Conservation (phyloP, 1,140 invertebrate species). For the Aethina tumida region DNA sequence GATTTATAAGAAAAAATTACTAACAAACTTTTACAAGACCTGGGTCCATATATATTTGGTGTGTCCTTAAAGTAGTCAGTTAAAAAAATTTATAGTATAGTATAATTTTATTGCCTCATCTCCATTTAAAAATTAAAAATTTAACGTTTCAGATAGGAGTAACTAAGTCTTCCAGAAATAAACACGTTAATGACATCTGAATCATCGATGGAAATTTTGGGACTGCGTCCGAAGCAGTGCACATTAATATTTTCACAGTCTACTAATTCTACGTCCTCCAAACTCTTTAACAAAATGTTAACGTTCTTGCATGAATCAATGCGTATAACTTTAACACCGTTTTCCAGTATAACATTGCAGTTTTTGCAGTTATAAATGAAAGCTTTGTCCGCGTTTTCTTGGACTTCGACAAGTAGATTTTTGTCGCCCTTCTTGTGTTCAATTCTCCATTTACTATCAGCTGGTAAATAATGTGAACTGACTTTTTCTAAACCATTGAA, state of each 20-base stretch:
- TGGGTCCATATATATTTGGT: no score
- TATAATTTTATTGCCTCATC: no score
- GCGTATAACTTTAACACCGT: conserved; percentile 1
- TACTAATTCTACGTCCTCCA: conserved; percentile 1
- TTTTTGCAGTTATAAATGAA: conserved; percentile 5
- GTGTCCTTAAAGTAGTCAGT: no score
- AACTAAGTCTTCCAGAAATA: no score
- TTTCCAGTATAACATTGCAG: not conserved
- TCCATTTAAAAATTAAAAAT: no score
- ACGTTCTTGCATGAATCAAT: conserved; percentile 1
- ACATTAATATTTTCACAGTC: conserved; percentile 1
- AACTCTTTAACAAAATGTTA: no score
- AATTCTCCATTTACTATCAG: conserved; percentile 2
- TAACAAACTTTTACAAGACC: no score
- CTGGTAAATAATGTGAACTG: not conserved
- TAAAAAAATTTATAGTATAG: no score
- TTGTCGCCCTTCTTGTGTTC: conserved; percentile 3
- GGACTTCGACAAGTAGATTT: not conserved
- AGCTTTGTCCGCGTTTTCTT: not conserved
- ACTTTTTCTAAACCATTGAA: not conserved
- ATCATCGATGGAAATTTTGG: not conserved
- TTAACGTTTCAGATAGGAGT: no score
- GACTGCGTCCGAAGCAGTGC: not conserved
- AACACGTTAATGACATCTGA: conserved; percentile 1
- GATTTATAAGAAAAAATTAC: no score